phyloP scores from a whole-genome alignment of 2,888 invertebrate genomes.

The Dendrolimus pini region DNA sequence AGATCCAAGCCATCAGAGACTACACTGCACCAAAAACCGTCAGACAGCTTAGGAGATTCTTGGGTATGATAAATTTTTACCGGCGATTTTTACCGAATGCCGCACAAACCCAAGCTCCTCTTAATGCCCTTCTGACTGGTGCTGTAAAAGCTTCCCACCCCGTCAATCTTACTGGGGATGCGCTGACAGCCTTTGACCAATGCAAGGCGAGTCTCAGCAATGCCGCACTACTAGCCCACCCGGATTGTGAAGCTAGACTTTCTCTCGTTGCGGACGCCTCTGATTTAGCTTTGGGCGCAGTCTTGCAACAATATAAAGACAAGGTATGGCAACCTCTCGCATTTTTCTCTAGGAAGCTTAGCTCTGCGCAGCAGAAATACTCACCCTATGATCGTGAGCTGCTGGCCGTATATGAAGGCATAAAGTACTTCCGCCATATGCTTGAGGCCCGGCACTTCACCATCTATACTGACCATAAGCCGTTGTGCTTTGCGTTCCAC shows the following conservation, averaged over 20 bases:
- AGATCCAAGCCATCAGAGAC: not conserved
- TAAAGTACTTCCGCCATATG: slow-evolving; percentile 35
- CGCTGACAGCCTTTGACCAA: slow-evolving; percentile 17
- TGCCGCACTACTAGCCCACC: slow-evolving; percentile 32
- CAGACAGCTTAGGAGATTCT: slow-evolving; percentile 5
- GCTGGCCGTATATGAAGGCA: slow-evolving; percentile 33
- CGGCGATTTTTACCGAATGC: slow-evolving; percentile 7
- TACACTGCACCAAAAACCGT: slow-evolving; percentile 4
- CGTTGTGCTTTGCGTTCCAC: slow-evolving; percentile 30
- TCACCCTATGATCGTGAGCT: slow-evolving; percentile 41
- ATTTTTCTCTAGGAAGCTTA: slow-evolving; percentile 37
- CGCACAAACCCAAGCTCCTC: slow-evolving; percentile 4
- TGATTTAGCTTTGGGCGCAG: slow-evolving; percentile 36
- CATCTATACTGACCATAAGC: slow-evolving; percentile 20
- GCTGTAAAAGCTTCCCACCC: slow-evolving; percentile 11
- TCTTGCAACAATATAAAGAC: slow-evolving; percentile 30
- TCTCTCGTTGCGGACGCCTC: slow-evolving; percentile 38
- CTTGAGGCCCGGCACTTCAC: slow-evolving; percentile 24
- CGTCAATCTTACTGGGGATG: slow-evolving; percentile 8
- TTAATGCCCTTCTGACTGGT: slow-evolving; percentile 5
- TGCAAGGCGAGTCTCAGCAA: slow-evolving; percentile 24
- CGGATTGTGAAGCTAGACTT: slow-evolving; percentile 22
- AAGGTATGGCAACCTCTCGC: slow-evolving; percentile 31
- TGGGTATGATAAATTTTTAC: slow-evolving; percentile 11
- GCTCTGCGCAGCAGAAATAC: slow-evolving; percentile 28